These are phyloP conservation scores for Triplophysa bombifrons DNA, from an alignment of 2,797 vertebrate genomes.

Conservation along the genomic window DNA sequence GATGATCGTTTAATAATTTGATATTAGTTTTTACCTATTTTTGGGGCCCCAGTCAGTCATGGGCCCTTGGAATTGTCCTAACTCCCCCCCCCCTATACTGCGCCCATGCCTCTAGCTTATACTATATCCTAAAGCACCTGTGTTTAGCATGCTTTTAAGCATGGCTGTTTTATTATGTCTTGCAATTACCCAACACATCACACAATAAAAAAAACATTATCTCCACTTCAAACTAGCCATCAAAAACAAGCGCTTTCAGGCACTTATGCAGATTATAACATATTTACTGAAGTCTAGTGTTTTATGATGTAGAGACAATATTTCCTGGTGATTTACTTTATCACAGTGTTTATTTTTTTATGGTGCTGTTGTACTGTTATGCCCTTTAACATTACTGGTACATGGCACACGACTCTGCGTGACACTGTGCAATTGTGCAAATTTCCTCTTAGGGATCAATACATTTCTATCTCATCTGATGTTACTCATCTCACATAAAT, in stretches of 20 bases:
- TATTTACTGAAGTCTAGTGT: not conserved
- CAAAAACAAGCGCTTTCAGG: not conserved
- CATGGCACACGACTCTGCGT: constrained; percentile 1
- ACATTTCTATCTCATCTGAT: constrained; percentile 40
- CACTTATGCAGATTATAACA: not conserved
- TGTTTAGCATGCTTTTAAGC: too few relatives aligned
- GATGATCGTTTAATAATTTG: too few relatives aligned
- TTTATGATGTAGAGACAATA: not conserved
- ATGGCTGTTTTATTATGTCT: not conserved
- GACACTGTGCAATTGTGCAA: constrained; percentile 35
- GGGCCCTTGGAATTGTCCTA: too few relatives aligned
- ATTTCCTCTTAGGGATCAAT: constrained; percentile 43
- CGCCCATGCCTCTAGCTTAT: too few relatives aligned
- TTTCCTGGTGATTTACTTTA: constrained; percentile 1
- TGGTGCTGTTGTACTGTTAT: not conserved
- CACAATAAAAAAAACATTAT: not conserved
- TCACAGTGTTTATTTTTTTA: constrained; percentile 14
- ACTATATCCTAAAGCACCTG: too few relatives aligned
- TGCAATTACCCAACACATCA: not conserved
- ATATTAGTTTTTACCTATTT: too few relatives aligned
- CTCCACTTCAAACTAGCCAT: not conserved
- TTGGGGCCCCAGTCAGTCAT: too few relatives aligned
- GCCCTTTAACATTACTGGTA: constrained; percentile 28
- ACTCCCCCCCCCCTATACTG: too few relatives aligned
- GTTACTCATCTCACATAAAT: constrained; percentile 34